Conservation (phyloP, 2,888 invertebrate genomes). For the Chouioia cunea region DNA sequence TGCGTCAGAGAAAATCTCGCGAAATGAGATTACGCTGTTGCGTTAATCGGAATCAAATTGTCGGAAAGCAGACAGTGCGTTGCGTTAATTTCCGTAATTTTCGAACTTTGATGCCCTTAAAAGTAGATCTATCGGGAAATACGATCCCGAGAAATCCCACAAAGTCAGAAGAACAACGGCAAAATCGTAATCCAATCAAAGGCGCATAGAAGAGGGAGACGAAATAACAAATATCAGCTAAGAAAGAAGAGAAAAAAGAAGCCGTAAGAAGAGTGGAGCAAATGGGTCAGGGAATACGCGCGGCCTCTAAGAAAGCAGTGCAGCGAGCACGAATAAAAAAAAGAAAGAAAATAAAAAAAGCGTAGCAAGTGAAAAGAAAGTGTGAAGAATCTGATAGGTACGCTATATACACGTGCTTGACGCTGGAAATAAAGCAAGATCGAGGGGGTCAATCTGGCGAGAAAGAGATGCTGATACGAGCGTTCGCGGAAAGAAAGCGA, state of each 20-base stretch:
- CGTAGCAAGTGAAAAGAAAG: background rate
- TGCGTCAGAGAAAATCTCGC: too few relatives aligned
- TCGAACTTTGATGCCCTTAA: too few relatives aligned
- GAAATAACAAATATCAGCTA: too few relatives aligned
- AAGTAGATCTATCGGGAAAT: too few relatives aligned
- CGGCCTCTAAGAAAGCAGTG: slow-evolving; percentile 2
- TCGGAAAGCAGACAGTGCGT: too few relatives aligned
- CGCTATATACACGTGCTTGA: background rate
- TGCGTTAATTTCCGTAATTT: too few relatives aligned
- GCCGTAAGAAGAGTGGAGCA: background rate
- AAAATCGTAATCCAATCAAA: slow-evolving; percentile 32
- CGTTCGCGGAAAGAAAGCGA: slow-evolving; percentile 37
- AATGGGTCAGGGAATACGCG: background rate
- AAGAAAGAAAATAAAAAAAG: background rate
- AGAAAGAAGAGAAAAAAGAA: background rate
- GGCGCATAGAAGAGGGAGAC: too few relatives aligned
- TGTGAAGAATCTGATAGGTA: slow-evolving; percentile 2
- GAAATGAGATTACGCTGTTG: too few relatives aligned
- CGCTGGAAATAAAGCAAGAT: background rate
- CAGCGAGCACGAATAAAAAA: too few relatives aligned
- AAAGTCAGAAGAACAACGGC: background rate
- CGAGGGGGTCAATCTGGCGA: slow-evolving; percentile 9
- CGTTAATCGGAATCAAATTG: too few relatives aligned
- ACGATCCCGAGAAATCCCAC: background rate
- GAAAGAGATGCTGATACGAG: background rate